A percentile compares a stretch with the other conserved stretches of the same genome.
These are phyloP conservation scores for Dusona sp. DNA, from an alignment of 2,888 invertebrate genomes.

Conservation along the genomic window DNA sequence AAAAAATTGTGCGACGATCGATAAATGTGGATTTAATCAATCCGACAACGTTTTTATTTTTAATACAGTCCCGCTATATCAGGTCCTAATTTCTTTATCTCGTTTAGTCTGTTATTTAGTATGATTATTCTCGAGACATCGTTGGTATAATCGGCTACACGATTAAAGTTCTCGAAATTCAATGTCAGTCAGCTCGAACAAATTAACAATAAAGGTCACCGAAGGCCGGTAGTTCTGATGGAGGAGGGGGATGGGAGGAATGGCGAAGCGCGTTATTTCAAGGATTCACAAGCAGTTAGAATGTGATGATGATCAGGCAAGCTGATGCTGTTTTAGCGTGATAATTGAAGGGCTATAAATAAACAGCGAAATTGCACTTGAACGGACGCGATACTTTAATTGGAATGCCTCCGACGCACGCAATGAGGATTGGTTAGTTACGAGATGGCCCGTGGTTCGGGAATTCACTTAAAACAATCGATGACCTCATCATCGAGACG, in stretches of 20 bases:
- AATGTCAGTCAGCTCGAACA: slow-evolving; percentile 20
- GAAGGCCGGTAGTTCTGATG: slow-evolving; percentile 10
- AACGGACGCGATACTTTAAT: slow-evolving; percentile 77
- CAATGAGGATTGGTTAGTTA: slow-evolving; percentile 75
- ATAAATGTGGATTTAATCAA: not conserved
- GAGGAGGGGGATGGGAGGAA: slow-evolving; percentile 25
- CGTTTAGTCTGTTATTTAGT: slow-evolving; percentile 6
- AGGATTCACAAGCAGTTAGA: slow-evolving; percentile 64
- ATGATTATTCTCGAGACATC: not conserved
- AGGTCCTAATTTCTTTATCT: slow-evolving; percentile 6
- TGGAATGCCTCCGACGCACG: slow-evolving; percentile 77
- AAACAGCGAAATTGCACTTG: slow-evolving; percentile 79
- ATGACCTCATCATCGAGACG: slow-evolving; percentile 71
- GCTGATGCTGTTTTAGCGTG: slow-evolving; percentile 74
- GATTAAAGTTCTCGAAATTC: slow-evolving; percentile 19
- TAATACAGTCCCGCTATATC: slow-evolving; percentile 11
- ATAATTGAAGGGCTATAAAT: slow-evolving; percentile 80
- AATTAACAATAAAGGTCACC: slow-evolving; percentile 36
- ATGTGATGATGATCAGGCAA: slow-evolving; percentile 72
- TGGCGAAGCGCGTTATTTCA: slow-evolving; percentile 26
- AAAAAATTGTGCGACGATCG: not conserved
- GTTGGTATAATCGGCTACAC: not conserved
- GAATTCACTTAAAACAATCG: slow-evolving; percentile 78
- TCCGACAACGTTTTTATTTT: not conserved
- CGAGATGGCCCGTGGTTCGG: slow-evolving; percentile 72